These are phyloP conservation scores for Tetragnatha versicolor DNA, from an alignment of 1,140 invertebrate species.

Conservation along the genomic window DNA sequence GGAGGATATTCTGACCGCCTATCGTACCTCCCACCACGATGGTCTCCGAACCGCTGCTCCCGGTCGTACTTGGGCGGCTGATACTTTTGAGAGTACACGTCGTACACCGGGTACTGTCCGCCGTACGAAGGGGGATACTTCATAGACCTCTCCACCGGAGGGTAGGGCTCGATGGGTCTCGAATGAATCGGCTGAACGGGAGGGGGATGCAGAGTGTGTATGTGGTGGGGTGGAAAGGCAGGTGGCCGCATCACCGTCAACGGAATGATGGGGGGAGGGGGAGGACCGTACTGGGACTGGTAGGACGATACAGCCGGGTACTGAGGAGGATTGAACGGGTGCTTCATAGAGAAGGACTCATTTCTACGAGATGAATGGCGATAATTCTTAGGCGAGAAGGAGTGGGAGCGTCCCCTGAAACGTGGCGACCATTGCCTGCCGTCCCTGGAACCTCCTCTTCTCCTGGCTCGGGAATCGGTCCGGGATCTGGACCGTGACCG, in stretches of 20 bases:
- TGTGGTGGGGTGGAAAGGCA: slow-evolving; percentile 6
- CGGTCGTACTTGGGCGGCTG: slow-evolving; percentile 24
- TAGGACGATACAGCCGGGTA: slow-evolving; percentile 27
- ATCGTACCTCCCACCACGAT: slow-evolving; percentile 10
- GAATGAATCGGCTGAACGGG: slow-evolving; percentile 14
- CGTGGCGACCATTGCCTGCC: slow-evolving; percentile 5
- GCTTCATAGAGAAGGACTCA: slow-evolving; percentile 8
- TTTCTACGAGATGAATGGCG: slow-evolving; percentile 1
- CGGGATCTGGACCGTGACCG: slow-evolving; percentile 59
- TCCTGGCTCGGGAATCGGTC: slow-evolving; percentile 42
- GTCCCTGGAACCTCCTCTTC: slow-evolving; percentile 27
- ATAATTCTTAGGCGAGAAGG: slow-evolving; percentile 45
- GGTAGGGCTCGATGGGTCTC: slow-evolving; percentile 15
- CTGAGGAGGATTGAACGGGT: slow-evolving; percentile 14
- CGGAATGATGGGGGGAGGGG: slow-evolving; percentile 8
- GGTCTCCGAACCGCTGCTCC: slow-evolving; percentile 2
- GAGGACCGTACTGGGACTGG: slow-evolving; percentile 22
- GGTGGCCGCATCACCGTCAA: slow-evolving; percentile 29
- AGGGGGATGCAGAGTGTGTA: slow-evolving; percentile 24
- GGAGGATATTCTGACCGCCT: slow-evolving; percentile 31
- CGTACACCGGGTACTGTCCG: slow-evolving; percentile 18
- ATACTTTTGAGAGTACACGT: slow-evolving; percentile 30
- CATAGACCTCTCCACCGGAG: slow-evolving; percentile 3
- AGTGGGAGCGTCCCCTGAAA: slow-evolving; percentile 3
- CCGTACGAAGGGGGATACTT: slow-evolving; percentile 26